These are phyloP conservation scores for Darevskia mixta DNA, from an alignment of 2,797 vertebrate species.

Conservation along the genomic window DNA sequence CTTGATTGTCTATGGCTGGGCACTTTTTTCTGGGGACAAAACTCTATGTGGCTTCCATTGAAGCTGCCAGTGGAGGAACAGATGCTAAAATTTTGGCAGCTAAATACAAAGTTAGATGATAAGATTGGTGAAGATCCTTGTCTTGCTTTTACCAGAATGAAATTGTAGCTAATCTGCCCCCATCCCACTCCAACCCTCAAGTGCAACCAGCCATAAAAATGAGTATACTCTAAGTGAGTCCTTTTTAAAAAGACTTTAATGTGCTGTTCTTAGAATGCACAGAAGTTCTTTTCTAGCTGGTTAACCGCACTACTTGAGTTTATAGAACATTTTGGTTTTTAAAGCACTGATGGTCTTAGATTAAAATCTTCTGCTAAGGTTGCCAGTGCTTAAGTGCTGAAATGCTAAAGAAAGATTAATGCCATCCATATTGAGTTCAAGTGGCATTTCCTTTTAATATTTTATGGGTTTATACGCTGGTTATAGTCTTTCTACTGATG, in stretches of 20 bases:
- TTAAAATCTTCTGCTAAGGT: background rate
- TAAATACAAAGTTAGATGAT: background rate
- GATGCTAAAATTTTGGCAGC: background rate
- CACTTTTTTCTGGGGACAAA: background rate
- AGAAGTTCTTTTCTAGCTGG: background rate
- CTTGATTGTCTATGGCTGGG: background rate
- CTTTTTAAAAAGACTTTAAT: background rate
- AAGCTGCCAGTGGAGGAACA: background rate
- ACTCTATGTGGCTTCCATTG: background rate
- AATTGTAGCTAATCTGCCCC: background rate
- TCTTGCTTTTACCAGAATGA: background rate
- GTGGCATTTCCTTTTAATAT: background rate
- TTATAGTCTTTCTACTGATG: background rate
- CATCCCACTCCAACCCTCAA: background rate
- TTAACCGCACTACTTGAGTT: background rate
- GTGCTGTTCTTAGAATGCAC: background rate
- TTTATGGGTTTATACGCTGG: background rate
- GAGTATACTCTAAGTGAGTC: background rate
- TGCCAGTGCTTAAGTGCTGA: background rate
- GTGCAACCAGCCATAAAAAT: background rate
- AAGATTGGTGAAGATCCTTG: background rate
- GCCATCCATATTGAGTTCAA: background rate
- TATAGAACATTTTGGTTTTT: background rate
- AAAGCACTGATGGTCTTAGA: background rate
- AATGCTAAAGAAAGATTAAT: background rate